Conservation (phyloP, 2,113 vertebrate genomes). For the Neotragus moschatus region DNA sequence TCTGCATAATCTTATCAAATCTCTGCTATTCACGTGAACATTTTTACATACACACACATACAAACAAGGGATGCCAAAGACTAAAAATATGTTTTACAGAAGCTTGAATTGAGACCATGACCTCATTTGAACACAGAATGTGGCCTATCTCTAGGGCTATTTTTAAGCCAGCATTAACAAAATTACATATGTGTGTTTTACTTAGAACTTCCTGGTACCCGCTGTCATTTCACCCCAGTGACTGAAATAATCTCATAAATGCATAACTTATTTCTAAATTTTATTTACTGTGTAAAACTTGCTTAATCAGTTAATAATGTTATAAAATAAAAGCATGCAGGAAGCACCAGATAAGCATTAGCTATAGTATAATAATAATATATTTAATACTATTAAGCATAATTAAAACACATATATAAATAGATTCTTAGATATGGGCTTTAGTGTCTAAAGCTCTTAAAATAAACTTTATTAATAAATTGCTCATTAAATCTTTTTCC, state of each 20-base stretch:
- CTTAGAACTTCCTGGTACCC: neutral
- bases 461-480: neutral
- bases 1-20: conserved; percentile 39
- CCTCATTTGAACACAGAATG: conserved; percentile 28
- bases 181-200: neutral
- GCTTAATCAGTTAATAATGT: neutral
- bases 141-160: conserved; percentile 33
- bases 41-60: conserved; percentile 19
- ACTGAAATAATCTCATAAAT: neutral
- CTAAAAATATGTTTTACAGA: conserved; percentile 45
- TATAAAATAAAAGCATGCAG: neutral
- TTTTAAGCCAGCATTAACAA: conserved; percentile 35
- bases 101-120: conserved; percentile 30
- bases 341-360: neutral
- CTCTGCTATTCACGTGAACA: conserved; percentile 16
- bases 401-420: neutral
- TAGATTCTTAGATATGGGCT: neutral
- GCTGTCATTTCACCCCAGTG: neutral
- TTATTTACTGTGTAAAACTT: neutral
- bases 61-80: neutral
- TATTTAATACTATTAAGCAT: neutral
- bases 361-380: neutral
- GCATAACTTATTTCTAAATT: neutral
- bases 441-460: neutral
- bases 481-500: neutral